phyloP scores from a whole-genome alignment of 2,797 vertebrate genomes.

The Microcaecilia unicolor region DNA sequence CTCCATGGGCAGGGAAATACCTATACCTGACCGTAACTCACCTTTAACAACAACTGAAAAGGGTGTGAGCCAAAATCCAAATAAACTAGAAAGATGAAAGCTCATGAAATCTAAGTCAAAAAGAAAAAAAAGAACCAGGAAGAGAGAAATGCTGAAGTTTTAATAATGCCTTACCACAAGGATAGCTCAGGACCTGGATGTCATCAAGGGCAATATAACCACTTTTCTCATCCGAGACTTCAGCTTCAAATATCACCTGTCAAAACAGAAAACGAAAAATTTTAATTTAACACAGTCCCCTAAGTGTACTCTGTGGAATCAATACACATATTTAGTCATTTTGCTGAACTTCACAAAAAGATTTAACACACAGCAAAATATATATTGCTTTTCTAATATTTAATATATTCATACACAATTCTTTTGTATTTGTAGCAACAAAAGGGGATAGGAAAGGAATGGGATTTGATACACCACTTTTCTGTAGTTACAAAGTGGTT shows the following conservation, averaged over 20 bases:
- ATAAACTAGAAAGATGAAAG: constrained; percentile 23
- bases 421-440: constrained; percentile 9
- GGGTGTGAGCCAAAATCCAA: constrained; percentile 20
- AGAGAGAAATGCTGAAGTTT: constrained; percentile 44
- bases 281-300: too few relatives aligned
- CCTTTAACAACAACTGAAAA: too few relatives aligned
- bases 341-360: constrained; percentile 23
- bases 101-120: constrained; percentile 21
- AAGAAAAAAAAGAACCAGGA: constrained; percentile 25
- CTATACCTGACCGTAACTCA: too few relatives aligned
- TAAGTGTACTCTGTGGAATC: not conserved
- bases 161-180: constrained; percentile 84
- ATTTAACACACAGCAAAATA: constrained; percentile 25
- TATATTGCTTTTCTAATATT: constrained; percentile 15
- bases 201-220: constrained; percentile 97
- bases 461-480: too few relatives aligned
- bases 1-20: too few relatives aligned
- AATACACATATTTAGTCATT: constrained; percentile 24
- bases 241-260: constrained; percentile 97
- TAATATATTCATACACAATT: constrained; percentile 3
- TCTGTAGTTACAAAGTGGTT: too few relatives aligned
- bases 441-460: too few relatives aligned
- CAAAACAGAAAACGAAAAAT: constrained; percentile 37
- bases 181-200: constrained; percentile 96
- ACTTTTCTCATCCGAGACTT: constrained; percentile 81